Base-by-base conservation (phyloP, 1,140 invertebrate species). In the Megalonaias nervosa region DNA sequence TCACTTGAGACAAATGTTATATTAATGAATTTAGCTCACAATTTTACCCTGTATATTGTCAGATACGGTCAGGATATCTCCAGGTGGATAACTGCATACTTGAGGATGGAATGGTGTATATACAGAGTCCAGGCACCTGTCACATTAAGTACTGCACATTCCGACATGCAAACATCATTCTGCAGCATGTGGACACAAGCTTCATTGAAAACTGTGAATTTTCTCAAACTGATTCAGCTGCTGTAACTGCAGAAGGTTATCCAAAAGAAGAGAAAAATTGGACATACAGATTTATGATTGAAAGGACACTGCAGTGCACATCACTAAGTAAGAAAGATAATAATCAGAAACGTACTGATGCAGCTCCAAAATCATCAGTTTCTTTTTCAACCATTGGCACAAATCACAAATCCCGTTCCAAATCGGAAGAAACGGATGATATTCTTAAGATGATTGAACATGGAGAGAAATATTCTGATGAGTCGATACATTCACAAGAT, bases 151-250 rank as follows among this genome's bases (percentile, higher is more conserved):
- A 86, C 67, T 88, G 85, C 64, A 87, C 86, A 26, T 86, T 89
- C 62, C 84, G 86, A 48, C 87, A 88, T 73, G 85, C 86, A 13
- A 83, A 85, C 19, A 68, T 89, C 19, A 86, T 87, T 26, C 74
- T 88, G 14, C 85, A 87, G 60, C 85, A 89, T 74, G 71, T 88
- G 56, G 86, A 84, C 66, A 81, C 82, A 17, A 85, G 82, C 71
- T 78, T 88, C 57, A 86, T 89, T 57, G 84, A 86, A 67, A 88
- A 89, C 75, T 89, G 88, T 82, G 86, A 88, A 67, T 89, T 89
- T 71, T 87, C 86, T 6, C 85, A 88, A 65, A 88, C 85, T 26
- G 82, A 86, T 64, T 81, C 82, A 6, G 86, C 88, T 31, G 85
- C 83, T 57, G 80, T 89, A 15, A 85, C 86, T 1, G 79, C 87